phyloP scores from a whole-genome alignment of 1,140 invertebrate species.

The Cydia splendana region DNA sequence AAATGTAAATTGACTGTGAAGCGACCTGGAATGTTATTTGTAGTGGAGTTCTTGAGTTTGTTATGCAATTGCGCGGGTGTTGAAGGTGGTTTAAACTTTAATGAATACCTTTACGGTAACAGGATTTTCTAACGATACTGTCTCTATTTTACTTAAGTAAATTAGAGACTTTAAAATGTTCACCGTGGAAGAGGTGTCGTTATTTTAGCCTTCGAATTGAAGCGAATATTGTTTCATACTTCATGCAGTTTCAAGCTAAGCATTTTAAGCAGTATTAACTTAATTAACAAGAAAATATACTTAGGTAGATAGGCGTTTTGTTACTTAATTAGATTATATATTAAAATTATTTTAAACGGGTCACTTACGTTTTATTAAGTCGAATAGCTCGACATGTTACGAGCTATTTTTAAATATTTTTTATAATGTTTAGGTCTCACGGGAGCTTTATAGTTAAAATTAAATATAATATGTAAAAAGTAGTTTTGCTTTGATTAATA shows the following conservation, averaged over 20 bases:
- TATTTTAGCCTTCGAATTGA: neutral
- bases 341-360: too few relatives aligned
- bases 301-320: neutral
- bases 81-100: neutral
- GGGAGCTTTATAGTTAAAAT: too few relatives aligned
- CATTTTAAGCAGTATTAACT: neutral
- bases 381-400: too few relatives aligned
- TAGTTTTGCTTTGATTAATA: neutral
- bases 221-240: too few relatives aligned
- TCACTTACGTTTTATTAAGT: too few relatives aligned
- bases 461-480: too few relatives aligned
- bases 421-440: too few relatives aligned
- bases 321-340: too few relatives aligned
- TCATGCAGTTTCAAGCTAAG: neutral
- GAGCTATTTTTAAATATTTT: too few relatives aligned
- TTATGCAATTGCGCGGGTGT: neutral
- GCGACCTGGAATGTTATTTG: constrained; percentile 10
- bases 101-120: too few relatives aligned
- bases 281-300: neutral
- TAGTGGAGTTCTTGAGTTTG: constrained; percentile 6
- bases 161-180: too few relatives aligned
- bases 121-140: neutral
- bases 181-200: neutral
- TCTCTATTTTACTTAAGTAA: too few relatives aligned
- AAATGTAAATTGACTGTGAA: constrained; percentile 27